phyloP scores from a whole-genome alignment of 2,797 vertebrate species.

The Nannoperca australis region DNA sequence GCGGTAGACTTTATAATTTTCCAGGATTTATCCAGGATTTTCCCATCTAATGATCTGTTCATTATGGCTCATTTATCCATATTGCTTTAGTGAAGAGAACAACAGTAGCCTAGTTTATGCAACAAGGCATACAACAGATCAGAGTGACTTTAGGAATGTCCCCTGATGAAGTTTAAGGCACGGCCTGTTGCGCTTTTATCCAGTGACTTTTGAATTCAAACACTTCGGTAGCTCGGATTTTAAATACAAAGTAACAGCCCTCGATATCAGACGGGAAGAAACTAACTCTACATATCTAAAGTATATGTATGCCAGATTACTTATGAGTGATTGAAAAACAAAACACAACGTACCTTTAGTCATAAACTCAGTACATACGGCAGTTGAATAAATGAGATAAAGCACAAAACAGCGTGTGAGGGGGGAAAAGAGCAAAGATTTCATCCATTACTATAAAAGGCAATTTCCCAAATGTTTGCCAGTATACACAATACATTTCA shows the following conservation, averaged over 20 bases:
- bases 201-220: not conserved
- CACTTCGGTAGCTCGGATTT: not conserved
- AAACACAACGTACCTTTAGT: conserved; percentile 27
- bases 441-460: conserved; percentile 33
- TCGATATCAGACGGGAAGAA: not conserved
- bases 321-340: conserved; percentile 6
- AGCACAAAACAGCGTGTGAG: conserved; percentile 12
- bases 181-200: not conserved
- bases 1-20: not conserved
- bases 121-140: not conserved
- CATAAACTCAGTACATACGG: conserved; percentile 12
- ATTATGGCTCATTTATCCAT: not conserved
- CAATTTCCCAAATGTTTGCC: conserved; percentile 62
- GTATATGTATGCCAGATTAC: not conserved
- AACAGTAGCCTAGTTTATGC: not conserved
- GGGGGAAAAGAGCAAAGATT: conserved; percentile 30
- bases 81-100: not conserved
- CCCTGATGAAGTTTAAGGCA: not conserved
- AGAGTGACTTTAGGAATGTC: not conserved
- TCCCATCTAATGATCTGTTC: not conserved
- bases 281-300: not conserved
- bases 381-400: conserved; percentile 41
- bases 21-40: not conserved
- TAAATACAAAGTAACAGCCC: not conserved
- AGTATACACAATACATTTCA: conserved; percentile 34